Base-by-base conservation (phyloP, 2,888 invertebrate genomes). In the Drosophila kuntzei region DNA sequence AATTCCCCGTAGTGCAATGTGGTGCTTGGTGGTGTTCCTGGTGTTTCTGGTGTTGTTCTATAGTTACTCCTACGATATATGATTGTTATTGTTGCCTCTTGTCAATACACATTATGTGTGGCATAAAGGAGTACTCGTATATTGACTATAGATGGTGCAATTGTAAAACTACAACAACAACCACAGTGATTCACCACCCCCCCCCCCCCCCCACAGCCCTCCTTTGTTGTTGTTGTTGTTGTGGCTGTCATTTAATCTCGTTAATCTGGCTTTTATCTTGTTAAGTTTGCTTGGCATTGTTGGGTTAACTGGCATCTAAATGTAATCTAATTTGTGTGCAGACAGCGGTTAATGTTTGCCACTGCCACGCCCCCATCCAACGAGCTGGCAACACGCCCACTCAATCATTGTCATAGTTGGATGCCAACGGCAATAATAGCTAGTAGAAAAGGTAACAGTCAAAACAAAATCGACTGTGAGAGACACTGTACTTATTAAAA, bases 201-300 rank as follows among this genome's bases (percentile, higher is more conserved):
- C 3, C 53, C n/a, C 9, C 9, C 16, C 20, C 12, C 27, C 27
- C 27, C 8, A 25, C 7, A 6, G 25, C 5, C 25, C 8, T n/a
- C 8, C 8, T 8, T 8, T 27, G 8, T 27, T 14, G 32, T 32
- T 36, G 41, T 50, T 25, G 67, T 49, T 50, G 39, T 46, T 60
- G 53, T 66, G 53, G 67, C 53, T 64, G 68, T 73, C 75, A 67
- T 79, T 83, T 87, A 82, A 85, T 85, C 87, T 87, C 66, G 81
- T 88, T 85, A 85, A 87, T 87, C 72, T 78, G 71, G 71, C 72
- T 81, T 84, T 89, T 81, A 89, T 87, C 83, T 68, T 68, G 76
- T 84, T 80, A 80, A 81, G 69, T 63, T 65, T 61, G 64, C 57
- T 25, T 41, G 47, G 63, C 53, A 50, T 75, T 67, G 69, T 67